phyloP scores from a whole-genome alignment of 1,140 invertebrate genomes.

The Lepidostoma basale region DNA sequence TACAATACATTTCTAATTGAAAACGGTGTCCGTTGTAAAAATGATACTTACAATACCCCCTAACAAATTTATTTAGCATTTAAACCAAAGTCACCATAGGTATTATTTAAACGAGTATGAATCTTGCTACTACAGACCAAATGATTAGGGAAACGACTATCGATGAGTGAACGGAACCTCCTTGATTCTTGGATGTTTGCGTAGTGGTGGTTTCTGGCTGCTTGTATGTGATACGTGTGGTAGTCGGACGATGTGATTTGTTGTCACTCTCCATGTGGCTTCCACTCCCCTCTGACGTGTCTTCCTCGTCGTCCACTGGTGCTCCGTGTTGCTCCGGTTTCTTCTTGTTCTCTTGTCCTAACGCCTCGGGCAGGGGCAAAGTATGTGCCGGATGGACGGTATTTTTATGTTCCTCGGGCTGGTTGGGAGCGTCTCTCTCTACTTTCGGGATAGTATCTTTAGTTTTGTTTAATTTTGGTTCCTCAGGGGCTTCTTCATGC shows the following conservation, averaged over 20 bases:
- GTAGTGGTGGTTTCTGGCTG: conserved; percentile 2
- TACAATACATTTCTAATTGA: too few relatives aligned
- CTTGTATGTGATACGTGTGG: background rate
- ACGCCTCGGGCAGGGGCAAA: conserved; percentile 34
- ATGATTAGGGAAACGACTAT: background rate
- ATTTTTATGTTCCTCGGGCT: background rate
- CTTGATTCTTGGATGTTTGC: conserved; percentile 19
- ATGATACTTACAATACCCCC: too few relatives aligned
- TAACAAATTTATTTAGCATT: too few relatives aligned
- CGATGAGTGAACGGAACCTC: background rate
- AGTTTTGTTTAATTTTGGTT: background rate
- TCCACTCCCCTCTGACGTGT: conserved; percentile 40
- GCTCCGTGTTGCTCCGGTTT: conserved; percentile 31
- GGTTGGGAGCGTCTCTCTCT: background rate
- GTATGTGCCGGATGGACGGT: conserved; percentile 21
- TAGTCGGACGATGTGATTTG: conserved; percentile 22
- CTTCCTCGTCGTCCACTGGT: conserved; percentile 44
- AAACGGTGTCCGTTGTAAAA: too few relatives aligned
- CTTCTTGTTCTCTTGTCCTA: conserved; percentile 39
- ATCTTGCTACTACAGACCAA: conserved; percentile 4
- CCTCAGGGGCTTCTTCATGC: background rate
- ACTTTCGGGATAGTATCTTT: conserved; percentile 1
- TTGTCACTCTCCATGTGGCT: conserved; percentile 33
- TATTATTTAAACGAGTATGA: conserved; percentile 9
- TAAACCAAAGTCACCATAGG: too few relatives aligned